Conservation (phyloP, 23 tunicate species). For the Diplosoma virens region DNA sequence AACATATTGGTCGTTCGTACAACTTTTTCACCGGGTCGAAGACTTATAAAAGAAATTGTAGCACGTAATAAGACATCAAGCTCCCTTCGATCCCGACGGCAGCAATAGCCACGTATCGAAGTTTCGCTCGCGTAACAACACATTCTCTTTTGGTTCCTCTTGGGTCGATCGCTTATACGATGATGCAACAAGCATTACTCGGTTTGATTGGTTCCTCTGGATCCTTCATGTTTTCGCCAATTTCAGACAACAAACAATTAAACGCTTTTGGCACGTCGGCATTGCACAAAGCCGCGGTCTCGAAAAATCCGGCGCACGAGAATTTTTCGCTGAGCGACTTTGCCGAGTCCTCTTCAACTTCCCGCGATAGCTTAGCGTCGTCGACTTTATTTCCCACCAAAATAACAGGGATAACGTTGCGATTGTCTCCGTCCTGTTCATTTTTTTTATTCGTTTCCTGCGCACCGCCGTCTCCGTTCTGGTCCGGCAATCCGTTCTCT, state of each 20-base stretch:
- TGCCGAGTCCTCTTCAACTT: slow-evolving; percentile 50
- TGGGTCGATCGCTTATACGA: too few relatives aligned
- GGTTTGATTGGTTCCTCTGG: background rate
- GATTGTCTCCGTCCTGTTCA: background rate
- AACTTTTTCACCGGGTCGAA: too few relatives aligned
- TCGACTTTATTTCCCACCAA: slow-evolving; percentile 87
- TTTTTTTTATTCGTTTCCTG: background rate
- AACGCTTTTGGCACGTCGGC: slow-evolving; percentile 77
- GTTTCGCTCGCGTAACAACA: too few relatives aligned
- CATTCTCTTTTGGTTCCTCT: too few relatives aligned
- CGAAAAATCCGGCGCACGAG: slow-evolving; percentile 61
- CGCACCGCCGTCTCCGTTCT: background rate
- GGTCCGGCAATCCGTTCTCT: background rate
- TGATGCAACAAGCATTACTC: slow-evolving; percentile 30
- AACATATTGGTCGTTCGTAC: too few relatives aligned
- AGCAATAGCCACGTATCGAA: too few relatives aligned
- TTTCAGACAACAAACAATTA: slow-evolving; percentile 25
- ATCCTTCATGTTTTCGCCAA: background rate
- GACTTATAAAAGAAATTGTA: too few relatives aligned
- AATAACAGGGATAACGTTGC: slow-evolving; percentile 48
- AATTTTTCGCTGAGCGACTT: slow-evolving; percentile 46
- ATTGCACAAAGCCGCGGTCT: slow-evolving; percentile 86
- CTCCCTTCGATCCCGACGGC: too few relatives aligned
- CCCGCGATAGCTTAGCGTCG: slow-evolving; percentile 73
- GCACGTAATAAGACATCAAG: too few relatives aligned